Conservation (phyloP, 2,888 invertebrate species). For the Neria commutata region DNA sequence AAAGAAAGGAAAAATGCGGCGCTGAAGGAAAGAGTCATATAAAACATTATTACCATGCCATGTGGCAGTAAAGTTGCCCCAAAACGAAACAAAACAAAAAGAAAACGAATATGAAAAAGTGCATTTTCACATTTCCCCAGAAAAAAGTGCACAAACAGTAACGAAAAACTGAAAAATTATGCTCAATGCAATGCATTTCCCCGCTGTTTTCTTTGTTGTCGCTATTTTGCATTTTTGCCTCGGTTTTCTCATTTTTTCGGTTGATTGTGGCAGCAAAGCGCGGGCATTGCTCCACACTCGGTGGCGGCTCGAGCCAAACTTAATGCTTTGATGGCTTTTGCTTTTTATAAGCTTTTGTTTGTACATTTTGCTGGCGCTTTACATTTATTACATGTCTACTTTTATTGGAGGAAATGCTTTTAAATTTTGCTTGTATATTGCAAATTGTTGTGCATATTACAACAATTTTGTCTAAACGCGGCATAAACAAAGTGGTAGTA, state of each 20-base stretch:
- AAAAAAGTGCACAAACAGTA: not conserved
- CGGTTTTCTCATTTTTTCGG: constrained; percentile 1
- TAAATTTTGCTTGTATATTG: too few relatives aligned
- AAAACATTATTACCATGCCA: constrained; percentile 19
- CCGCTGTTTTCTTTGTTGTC: constrained; percentile 8
- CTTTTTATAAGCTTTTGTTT: constrained; percentile 9
- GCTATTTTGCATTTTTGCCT: not conserved
- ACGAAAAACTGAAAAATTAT: constrained; percentile 8
- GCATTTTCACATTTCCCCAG: not conserved
- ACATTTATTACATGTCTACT: too few relatives aligned
- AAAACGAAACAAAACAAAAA: too few relatives aligned
- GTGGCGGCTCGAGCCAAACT: not conserved
- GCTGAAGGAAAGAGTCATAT: constrained; percentile 14
- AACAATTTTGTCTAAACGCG: too few relatives aligned
- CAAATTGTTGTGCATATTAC: too few relatives aligned
- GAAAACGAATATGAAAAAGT: not conserved
- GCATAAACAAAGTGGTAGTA: too few relatives aligned
- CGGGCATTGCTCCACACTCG: not conserved
- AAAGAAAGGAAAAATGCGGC: not conserved
- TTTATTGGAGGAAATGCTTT: too few relatives aligned
- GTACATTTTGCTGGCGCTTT: too few relatives aligned
- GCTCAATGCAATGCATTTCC: constrained; percentile 14
- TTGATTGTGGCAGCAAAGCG: not conserved
- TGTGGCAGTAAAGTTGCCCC: not conserved
- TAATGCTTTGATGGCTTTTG: constrained; percentile 11